Conservation (phyloP, 2,888 invertebrate species). For the Cheilosia vulpina region DNA sequence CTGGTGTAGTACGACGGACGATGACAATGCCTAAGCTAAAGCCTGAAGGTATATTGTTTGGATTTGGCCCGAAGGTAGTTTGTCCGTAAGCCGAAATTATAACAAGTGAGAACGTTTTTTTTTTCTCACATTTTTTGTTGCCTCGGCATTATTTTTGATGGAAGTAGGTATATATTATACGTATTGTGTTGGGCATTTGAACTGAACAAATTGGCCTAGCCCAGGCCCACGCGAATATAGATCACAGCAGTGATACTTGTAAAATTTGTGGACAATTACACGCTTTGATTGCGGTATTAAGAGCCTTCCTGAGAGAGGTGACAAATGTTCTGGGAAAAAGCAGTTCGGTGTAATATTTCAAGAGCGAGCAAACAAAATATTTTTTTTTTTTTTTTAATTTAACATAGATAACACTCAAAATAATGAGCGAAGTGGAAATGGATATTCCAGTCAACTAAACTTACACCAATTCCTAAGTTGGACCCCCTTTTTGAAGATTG, state of each 20-base stretch:
- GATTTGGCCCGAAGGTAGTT: slow-evolving; percentile 45
- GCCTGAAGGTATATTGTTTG: slow-evolving; percentile 48
- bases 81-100: slow-evolving; percentile 50
- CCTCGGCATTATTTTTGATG: slow-evolving; percentile 13
- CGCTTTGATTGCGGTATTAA: slow-evolving; percentile 29
- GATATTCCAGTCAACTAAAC: too few relatives aligned
- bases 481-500: too few relatives aligned
- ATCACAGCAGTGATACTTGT: slow-evolving; percentile 38
- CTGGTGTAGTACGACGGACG: not conserved
- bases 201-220: slow-evolving; percentile 59
- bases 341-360: slow-evolving; percentile 23
- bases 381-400: not conserved
- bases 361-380: too few relatives aligned
- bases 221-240: slow-evolving; percentile 52
- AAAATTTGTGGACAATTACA: slow-evolving; percentile 38
- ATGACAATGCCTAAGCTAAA: slow-evolving; percentile 34
- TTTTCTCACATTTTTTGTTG: slow-evolving; percentile 16
- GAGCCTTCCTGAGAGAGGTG: slow-evolving; percentile 19
- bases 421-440: too few relatives aligned
- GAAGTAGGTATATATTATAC: not conserved
- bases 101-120: slow-evolving; percentile 30
- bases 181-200: slow-evolving; percentile 39
- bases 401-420: too few relatives aligned
- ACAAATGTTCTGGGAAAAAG: slow-evolving; percentile 32
- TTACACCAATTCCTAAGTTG: too few relatives aligned